These are phyloP conservation scores for Eristalinus aeneus DNA, from an alignment of 2,888 invertebrate species.

Conservation along the genomic window DNA sequence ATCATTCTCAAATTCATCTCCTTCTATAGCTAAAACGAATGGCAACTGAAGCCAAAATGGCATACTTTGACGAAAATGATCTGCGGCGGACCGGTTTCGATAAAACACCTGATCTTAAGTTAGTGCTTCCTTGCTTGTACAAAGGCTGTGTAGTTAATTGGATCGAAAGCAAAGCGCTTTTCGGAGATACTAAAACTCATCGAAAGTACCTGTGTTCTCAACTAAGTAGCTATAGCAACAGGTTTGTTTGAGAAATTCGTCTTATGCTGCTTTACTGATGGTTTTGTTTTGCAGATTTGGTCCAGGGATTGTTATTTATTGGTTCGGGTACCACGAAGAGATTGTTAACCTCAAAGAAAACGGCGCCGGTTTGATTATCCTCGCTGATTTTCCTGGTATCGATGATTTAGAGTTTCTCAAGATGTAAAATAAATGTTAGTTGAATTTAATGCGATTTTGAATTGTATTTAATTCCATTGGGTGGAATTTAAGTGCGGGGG, in stretches of 20 bases:
- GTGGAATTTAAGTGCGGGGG: no score
- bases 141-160: constrained; percentile 94
- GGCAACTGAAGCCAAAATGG: constrained; percentile 82
- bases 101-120: constrained; percentile 96
- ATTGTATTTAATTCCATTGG: neutral
- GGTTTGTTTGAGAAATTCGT: constrained; percentile 72
- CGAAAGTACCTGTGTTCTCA: constrained; percentile 91
- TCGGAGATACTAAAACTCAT: constrained; percentile 92
- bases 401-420: constrained; percentile 80
- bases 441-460: constrained; percentile 44
- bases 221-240: constrained; percentile 93
- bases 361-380: constrained; percentile 83
- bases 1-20: neutral
- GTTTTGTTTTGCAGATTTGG: constrained; percentile 85
- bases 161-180: constrained; percentile 98
- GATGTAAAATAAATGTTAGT: constrained; percentile 47
- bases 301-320: constrained; percentile 95
- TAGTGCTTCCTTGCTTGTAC: constrained; percentile 93
- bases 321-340: constrained; percentile 92
- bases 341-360: constrained; percentile 83
- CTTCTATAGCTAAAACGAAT: constrained; percentile 75
- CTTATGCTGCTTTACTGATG: neutral
- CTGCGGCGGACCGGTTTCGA: constrained; percentile 92
- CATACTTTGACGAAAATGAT: constrained; percentile 89
- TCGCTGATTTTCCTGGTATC: constrained; percentile 82